Evolutionary conservation across 2,888 invertebrate genomes (phyloP), one percentile per base, ranked within the genome.

Genomic region (Caenorhabditis zanzibari): DNA sequence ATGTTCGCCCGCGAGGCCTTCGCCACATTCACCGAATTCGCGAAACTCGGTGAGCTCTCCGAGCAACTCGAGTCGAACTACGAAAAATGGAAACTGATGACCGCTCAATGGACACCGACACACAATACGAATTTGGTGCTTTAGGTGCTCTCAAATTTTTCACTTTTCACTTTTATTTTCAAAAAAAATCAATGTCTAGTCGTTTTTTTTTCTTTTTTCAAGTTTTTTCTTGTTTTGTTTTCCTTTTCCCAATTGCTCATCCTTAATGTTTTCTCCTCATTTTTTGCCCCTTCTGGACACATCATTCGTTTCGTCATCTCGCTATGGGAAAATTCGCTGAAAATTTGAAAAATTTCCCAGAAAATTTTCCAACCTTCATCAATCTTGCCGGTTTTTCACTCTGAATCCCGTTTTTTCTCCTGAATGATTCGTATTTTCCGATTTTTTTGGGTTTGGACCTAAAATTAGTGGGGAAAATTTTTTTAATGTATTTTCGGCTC

Each of bases 1-100:
- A 97, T 96, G 94, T 98, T 98, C 92, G 97, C 98, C 91, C 96
- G 96, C 90, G 97, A 97, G 92, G 97, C 98, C 96, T 96, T 98
- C 94, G 96, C 97, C 92, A 96, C 96, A 38, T 98, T 97, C 97
- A 96, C 97, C 92, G 96, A 91, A 38, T 92, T 91, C 86, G 91
- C 91, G 19, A 86, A 90, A 26, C 80, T 91, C 56, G 88, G 90
- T 2, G 86, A 90, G 49, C 88, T 92, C 19, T 71, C 89, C 10
- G 81, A 77, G 2, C 89, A 90, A 35, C 81, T 92, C 38, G 92
- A 92, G 72, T 73, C 79, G 72, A 92, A 92, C 76, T 92, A 92
- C 77, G 87, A 89, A 22, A 80, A 82, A 41, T 92, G 92, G 92
- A 89, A 91, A 63, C 71, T 72, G 69, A 85, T 87, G 86, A 81